These are phyloP conservation scores for Patagioenas fasciata DNA, from an alignment of 2,113 vertebrate species.

Conservation along the genomic window DNA sequence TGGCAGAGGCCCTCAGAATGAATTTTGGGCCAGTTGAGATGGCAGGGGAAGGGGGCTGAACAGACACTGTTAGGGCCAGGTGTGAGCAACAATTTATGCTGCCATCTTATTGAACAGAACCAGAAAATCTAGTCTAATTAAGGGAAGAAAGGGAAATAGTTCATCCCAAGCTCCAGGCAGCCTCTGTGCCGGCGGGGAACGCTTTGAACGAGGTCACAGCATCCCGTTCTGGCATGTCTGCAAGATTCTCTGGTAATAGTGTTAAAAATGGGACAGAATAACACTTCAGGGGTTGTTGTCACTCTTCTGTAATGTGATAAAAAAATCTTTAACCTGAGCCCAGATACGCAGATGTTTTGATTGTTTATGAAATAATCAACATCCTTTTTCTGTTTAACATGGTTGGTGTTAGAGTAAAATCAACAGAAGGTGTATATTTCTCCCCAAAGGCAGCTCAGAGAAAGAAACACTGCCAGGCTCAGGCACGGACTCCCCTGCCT, in stretches of 20 bases:
- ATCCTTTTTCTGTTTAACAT: not conserved
- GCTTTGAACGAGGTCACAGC: not conserved
- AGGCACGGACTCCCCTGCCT: not conserved
- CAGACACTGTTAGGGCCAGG: not conserved
- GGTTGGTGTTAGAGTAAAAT: not conserved
- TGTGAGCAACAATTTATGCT: not conserved
- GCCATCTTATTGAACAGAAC: not conserved
- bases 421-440: rapidly evolving
- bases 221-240: not conserved
- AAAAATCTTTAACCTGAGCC: not conserved
- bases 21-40: not conserved
- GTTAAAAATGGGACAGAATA: not conserved
- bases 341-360: not conserved
- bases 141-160: not conserved
- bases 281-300: not conserved
- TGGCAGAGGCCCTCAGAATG: not conserved
- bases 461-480: not conserved
- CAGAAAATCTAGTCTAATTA: not conserved
- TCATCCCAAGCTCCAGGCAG: not conserved
- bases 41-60: not conserved
- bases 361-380: not conserved
- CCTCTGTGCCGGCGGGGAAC: not conserved
- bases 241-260: not conserved
- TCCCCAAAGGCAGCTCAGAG: not conserved
- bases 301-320: not conserved